A percentile compares a stretch with the other conserved stretches of the same genome.
Evolutionary conservation across 1,140 invertebrate species (phyloP).

Genomic region (Colletes latitarsis): DNA sequence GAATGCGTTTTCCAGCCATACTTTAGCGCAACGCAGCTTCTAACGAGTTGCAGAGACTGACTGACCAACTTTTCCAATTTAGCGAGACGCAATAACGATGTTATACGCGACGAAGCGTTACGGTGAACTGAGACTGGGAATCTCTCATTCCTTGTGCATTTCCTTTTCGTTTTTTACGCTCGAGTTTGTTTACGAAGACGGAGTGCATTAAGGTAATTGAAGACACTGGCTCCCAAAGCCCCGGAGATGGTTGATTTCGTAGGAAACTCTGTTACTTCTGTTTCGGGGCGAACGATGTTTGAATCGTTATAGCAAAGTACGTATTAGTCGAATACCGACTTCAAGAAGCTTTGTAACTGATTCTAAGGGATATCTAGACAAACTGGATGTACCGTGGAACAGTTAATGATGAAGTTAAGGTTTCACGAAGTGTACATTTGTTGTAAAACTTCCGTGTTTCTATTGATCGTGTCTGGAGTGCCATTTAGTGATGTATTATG

Average conservation of each 20-base stretch:
- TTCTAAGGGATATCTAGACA: too few relatives aligned
- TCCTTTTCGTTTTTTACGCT: not conserved
- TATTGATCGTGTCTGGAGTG: too few relatives aligned
- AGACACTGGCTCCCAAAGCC: not conserved
- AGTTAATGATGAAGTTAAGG: too few relatives aligned
- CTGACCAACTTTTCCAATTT: constrained; percentile 45
- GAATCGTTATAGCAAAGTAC: too few relatives aligned
- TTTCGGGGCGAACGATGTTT: too few relatives aligned
- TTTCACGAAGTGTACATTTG: too few relatives aligned
- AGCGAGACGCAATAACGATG: constrained; percentile 7
- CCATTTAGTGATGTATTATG: too few relatives aligned
- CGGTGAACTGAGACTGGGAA: not conserved
- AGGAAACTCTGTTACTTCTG: too few relatives aligned
- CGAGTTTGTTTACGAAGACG: not conserved
- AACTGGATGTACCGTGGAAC: too few relatives aligned
- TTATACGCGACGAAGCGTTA: constrained; percentile 1
- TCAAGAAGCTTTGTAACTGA: too few relatives aligned
- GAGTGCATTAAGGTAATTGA: not conserved
- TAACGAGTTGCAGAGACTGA: constrained; percentile 22
- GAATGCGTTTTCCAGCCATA: constrained; percentile 19
- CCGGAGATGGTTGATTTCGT: not conserved
- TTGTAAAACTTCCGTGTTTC: too few relatives aligned
- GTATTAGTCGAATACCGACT: too few relatives aligned
- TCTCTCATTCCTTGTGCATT: not conserved
- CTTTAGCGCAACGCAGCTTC: constrained; percentile 3